A percentile compares a stretch with the other conserved stretches of the same genome.
Evolutionary conservation across 2,113 vertebrate species (phyloP).

Genomic region (Melierax canorus): DNA sequence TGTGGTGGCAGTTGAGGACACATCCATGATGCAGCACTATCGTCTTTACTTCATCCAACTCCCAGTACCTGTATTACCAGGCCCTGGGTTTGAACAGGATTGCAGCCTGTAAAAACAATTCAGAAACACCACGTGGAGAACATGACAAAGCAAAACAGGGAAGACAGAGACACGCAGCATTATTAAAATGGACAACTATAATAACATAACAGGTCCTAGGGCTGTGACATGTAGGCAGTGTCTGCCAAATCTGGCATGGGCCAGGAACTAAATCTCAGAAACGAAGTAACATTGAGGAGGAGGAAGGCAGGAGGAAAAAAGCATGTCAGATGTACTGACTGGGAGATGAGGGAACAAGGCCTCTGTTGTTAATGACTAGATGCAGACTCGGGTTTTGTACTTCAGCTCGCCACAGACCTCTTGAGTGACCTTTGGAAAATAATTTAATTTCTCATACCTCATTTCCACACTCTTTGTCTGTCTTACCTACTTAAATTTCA

Average conservation of each 20-base stretch:
- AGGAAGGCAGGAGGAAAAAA: background rate
- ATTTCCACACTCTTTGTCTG: background rate
- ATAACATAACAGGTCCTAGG: background rate
- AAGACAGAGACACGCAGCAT: background rate
- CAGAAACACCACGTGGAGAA: background rate
- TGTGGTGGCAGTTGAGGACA: background rate
- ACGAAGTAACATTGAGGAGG: background rate
- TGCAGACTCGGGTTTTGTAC: background rate
- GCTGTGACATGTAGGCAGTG: accelerated
- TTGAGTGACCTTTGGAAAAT: background rate
- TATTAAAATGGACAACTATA: background rate
- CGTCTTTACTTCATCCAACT: background rate
- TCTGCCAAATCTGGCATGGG: background rate
- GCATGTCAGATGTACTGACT: background rate
- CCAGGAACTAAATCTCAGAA: background rate
- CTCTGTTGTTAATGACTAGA: background rate
- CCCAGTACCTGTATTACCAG: background rate
- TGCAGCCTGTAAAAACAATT: background rate
- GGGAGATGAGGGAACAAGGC: background rate
- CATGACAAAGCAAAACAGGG: background rate
- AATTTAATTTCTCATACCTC: background rate
- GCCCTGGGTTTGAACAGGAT: background rate
- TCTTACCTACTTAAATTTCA: background rate
- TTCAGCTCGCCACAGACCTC: background rate
- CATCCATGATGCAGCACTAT: background rate